Percentiles rank a stretch among this genome's conserved stretches.
Evolutionary conservation across 1,140 invertebrate genomes (phyloP).

Genomic region (Philopotamus ludificatus): DNA sequence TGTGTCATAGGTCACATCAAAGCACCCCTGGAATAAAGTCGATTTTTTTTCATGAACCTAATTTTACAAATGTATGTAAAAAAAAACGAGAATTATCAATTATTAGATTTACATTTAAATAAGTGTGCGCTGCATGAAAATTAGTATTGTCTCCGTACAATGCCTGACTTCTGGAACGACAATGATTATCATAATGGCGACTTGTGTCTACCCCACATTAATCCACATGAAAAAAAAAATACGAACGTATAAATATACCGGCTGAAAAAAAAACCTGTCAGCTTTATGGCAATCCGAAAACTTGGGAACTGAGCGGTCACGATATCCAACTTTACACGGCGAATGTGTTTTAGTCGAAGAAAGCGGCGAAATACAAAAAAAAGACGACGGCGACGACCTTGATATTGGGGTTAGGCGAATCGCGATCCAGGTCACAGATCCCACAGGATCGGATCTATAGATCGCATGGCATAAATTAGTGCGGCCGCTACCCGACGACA

Average conservation of each 20-base stretch:
- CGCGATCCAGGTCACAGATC: background rate
- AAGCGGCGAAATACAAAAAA: background rate
- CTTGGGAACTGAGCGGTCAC: background rate
- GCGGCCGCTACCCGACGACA: background rate
- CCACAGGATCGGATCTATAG: background rate
- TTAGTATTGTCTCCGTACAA: too few species aligned
- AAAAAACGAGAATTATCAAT: too few species aligned
- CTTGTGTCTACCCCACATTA: too few species aligned
- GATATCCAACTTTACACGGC: background rate
- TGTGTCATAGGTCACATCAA: too few species aligned
- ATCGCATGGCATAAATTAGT: background rate
- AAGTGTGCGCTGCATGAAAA: too few species aligned
- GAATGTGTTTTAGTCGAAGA: background rate
- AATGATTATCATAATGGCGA: too few species aligned
- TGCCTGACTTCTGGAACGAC: too few species aligned
- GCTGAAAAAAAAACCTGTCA: conserved; percentile 1
- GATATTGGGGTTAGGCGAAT: background rate
- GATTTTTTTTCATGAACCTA: too few species aligned
- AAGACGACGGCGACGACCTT: background rate
- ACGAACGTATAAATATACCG: background rate
- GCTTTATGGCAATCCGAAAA: conserved; percentile 6
- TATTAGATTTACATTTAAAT: too few species aligned
- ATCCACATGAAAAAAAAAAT: too few species aligned
- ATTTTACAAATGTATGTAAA: too few species aligned
- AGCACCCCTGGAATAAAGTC: too few species aligned